Evolutionary conservation across 2,888 invertebrate genomes (phyloP).

Genomic region (Spisula subtruncata): DNA sequence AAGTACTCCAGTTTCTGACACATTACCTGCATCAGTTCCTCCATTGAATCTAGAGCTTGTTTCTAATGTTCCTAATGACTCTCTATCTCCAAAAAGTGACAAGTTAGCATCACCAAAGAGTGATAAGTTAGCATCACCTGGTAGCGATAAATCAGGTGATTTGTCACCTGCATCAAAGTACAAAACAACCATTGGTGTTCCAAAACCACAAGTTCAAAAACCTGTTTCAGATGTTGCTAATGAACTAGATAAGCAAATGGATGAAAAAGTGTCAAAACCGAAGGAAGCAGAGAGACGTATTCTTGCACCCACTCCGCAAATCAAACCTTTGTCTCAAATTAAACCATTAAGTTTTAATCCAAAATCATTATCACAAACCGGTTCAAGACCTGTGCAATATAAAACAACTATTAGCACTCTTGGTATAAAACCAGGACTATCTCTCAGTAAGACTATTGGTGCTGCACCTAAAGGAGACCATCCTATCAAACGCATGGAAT

Average conservation of each 20-base stretch:
- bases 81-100: constrained; percentile 55
- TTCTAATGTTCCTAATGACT: constrained; percentile 28
- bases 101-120: constrained; percentile 39
- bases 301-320: constrained; percentile 56
- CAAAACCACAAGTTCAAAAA: constrained; percentile 25
- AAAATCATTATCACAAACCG: constrained; percentile 67
- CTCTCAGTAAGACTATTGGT: constrained; percentile 61
- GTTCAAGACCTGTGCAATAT: constrained; percentile 71
- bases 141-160: constrained; percentile 26
- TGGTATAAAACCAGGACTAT: constrained; percentile 68
- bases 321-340: constrained; percentile 75
- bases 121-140: constrained; percentile 37
- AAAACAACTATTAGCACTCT: constrained; percentile 71
- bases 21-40: constrained; percentile 41
- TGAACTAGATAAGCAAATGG: background rate
- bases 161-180: constrained; percentile 50
- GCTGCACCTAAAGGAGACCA: constrained; percentile 70
- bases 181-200: constrained; percentile 72
- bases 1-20: background rate
- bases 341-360: constrained; percentile 77
- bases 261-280: constrained; percentile 52
- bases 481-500: constrained; percentile 78
- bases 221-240: background rate
- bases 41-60: constrained; percentile 53
- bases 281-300: constrained; percentile 41